phyloP scores from a whole-genome alignment of 2,888 invertebrate species.

The Cerastoderma edule region DNA sequence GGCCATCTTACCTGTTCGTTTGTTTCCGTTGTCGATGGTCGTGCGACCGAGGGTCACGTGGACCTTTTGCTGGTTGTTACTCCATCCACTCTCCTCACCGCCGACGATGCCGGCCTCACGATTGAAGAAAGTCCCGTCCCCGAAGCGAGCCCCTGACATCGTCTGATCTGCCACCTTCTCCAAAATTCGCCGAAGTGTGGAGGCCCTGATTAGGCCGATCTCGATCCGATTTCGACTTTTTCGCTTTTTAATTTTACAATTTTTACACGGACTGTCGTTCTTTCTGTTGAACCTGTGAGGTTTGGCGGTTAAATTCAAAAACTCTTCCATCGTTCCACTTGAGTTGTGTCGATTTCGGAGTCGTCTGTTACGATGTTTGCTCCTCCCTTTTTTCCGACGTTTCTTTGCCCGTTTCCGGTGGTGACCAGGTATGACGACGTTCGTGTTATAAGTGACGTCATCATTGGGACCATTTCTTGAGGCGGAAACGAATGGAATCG shows the following conservation, averaged over 20 bases:
- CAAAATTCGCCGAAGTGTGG: slow-evolving; percentile 51
- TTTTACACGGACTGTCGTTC: slow-evolving; percentile 38
- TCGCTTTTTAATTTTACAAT: slow-evolving; percentile 58
- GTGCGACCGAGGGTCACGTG: slow-evolving; percentile 35
- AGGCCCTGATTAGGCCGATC: slow-evolving; percentile 37
- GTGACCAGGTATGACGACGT: slow-evolving; percentile 47
- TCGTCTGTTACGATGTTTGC: slow-evolving; percentile 37
- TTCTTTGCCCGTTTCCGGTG: slow-evolving; percentile 49
- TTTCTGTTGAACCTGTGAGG: slow-evolving; percentile 39
- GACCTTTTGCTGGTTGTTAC: slow-evolving; percentile 50
- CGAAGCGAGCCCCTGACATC: slow-evolving; percentile 57
- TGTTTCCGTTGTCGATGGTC: slow-evolving; percentile 13
- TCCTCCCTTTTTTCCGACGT: slow-evolving; percentile 50
- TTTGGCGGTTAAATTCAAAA: slow-evolving; percentile 48
- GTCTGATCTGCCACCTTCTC: slow-evolving; percentile 60
- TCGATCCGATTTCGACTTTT: slow-evolving; percentile 47
- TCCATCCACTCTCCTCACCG: slow-evolving; percentile 41
- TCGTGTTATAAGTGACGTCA: slow-evolving; percentile 45
- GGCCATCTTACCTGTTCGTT: slow-evolving; percentile 19
- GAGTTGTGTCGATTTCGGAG: slow-evolving; percentile 31
- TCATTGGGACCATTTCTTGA: slow-evolving; percentile 25
- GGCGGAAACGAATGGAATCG: slow-evolving; percentile 40
- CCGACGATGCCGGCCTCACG: slow-evolving; percentile 6
- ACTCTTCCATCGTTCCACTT: slow-evolving; percentile 39
- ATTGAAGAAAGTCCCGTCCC: slow-evolving; percentile 49